These are phyloP conservation scores for Rousettus leschenaultii DNA, from an alignment of 2,113 vertebrate genomes.

Conservation along the genomic window DNA sequence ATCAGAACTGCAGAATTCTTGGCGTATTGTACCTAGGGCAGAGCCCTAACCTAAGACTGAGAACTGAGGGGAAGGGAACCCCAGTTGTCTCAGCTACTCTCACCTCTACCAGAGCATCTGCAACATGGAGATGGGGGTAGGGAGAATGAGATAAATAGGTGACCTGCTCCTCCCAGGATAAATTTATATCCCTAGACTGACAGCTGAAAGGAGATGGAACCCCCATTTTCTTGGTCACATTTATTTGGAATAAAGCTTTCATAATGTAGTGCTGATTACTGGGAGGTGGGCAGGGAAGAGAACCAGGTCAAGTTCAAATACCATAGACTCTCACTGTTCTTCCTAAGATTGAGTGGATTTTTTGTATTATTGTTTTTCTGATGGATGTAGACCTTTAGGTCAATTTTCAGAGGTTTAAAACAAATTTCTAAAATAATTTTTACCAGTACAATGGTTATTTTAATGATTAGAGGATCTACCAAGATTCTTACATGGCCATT, in stretches of 20 bases:
- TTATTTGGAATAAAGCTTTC: background rate
- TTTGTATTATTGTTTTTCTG: background rate
- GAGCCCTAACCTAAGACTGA: background rate
- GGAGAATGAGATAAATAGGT: background rate
- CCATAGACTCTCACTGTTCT: background rate
- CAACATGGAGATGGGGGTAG: background rate
- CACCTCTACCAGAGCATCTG: background rate
- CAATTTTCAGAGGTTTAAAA: background rate
- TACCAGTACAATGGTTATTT: background rate
- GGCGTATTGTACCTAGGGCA: too few species aligned
- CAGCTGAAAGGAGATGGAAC: fast-evolving
- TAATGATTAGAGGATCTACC: background rate
- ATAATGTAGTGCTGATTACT: background rate
- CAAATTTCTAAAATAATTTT: background rate
- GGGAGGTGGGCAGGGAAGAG: fast-evolving
- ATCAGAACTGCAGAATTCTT: background rate
- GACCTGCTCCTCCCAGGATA: background rate
- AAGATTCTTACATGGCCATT: background rate
- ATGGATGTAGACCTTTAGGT: background rate
- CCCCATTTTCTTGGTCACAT: background rate
- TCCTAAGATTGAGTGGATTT: too few species aligned
- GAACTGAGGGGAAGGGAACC: background rate
- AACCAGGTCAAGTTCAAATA: background rate
- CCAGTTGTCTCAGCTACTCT: background rate
- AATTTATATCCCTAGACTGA: background rate